A percentile compares a stretch with the other conserved stretches of the same genome.
Evolutionary conservation across 2,113 vertebrate genomes (phyloP).

Genomic region (Clarias magur): DNA sequence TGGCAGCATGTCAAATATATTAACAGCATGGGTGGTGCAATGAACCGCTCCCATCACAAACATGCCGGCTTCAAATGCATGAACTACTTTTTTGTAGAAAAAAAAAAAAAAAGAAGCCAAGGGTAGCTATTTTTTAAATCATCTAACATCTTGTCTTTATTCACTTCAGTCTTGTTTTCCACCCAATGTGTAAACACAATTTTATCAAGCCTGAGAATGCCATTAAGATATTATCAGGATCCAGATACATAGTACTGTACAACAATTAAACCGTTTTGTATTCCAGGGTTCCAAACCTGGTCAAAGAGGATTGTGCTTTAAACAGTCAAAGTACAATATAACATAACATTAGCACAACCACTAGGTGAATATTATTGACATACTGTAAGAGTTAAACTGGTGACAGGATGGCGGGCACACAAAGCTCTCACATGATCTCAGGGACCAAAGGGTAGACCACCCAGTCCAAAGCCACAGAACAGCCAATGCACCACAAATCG

Average conservation of each 20-base stretch:
- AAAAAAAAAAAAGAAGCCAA: background rate
- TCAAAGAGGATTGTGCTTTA: background rate
- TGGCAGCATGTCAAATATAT: background rate
- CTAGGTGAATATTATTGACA: no score
- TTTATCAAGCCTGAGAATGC: background rate
- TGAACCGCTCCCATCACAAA: background rate
- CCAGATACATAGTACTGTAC: no score
- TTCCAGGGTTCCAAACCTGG: background rate
- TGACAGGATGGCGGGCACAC: no score
- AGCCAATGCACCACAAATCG: no score
- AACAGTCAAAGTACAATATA: background rate
- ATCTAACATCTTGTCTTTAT: background rate
- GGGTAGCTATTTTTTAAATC: background rate
- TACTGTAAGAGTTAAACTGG: no score
- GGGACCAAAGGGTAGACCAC: no score
- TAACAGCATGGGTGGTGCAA: background rate
- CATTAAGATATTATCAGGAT: background rate
- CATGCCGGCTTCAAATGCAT: background rate
- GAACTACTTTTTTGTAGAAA: background rate
- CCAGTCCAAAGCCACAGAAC: no score
- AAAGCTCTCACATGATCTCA: no score
- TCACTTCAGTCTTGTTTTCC: background rate
- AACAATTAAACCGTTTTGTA: background rate
- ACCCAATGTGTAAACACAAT: background rate
- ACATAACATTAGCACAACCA: no score